phyloP scores from a whole-genome alignment of 2,113 vertebrate species.

The Chionis minor region DNA sequence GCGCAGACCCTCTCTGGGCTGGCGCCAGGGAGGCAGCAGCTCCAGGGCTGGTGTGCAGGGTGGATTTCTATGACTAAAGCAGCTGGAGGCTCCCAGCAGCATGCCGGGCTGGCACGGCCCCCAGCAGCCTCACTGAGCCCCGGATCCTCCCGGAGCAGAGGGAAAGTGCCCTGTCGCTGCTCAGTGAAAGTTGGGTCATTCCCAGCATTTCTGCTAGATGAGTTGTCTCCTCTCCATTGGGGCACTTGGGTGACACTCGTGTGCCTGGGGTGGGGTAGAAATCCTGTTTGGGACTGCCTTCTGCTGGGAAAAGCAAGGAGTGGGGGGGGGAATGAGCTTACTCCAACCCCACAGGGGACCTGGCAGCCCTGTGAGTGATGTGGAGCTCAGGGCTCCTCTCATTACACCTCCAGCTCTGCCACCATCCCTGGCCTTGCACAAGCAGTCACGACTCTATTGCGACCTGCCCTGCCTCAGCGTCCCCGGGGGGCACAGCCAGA shows the following conservation, averaged over 20 bases:
- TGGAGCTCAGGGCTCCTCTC: neutral
- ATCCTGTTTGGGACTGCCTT: neutral
- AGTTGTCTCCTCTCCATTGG: neutral
- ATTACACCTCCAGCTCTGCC: neutral
- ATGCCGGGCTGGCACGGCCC: neutral
- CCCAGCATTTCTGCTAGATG: rapidly evolving
- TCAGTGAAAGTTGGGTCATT: rapidly evolving
- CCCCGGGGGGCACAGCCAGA: neutral
- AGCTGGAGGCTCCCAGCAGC: neutral
- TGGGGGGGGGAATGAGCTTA: neutral
- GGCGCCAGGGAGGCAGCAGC: neutral
- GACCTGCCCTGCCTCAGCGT: rapidly evolving
- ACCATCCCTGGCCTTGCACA: neutral
- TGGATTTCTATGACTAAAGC: neutral
- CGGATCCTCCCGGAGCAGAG: neutral
- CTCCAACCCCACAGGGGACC: neutral
- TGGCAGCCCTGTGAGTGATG: neutral
- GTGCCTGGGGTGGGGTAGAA: neutral
- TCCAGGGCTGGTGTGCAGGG: neutral
- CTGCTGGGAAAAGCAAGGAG: neutral
- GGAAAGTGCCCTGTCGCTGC: neutral
- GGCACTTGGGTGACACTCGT: neutral
- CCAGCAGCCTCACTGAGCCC: neutral
- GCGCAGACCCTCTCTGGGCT: neutral
- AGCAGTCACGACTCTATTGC: neutral